A percentile compares a stretch with the other conserved stretches of the same genome.
phyloP scores from a whole-genome alignment of 2,113 vertebrate genomes.

The Trochalopteron elliotii region DNA sequence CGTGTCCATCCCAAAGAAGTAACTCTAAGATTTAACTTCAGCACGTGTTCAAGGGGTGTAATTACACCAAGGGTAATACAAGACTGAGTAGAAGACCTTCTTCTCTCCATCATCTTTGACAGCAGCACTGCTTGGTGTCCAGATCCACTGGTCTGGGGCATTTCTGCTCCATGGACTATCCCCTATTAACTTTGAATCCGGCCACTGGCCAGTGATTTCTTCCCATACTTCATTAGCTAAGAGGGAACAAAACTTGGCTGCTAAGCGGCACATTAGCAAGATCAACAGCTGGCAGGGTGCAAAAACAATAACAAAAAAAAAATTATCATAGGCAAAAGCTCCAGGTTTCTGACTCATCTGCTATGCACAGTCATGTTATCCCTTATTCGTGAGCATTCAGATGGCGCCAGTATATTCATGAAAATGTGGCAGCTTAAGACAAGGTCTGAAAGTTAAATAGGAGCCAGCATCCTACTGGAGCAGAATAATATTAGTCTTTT shows the following conservation, averaged over 20 bases:
- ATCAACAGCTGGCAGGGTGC: slow-evolving; percentile 55
- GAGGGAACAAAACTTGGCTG: slow-evolving; percentile 23
- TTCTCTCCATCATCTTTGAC: background rate
- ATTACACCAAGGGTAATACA: background rate
- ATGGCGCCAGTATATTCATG: slow-evolving; percentile 52
- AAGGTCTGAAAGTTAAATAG: slow-evolving; percentile 65
- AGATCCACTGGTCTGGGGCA: background rate
- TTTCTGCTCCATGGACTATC: background rate
- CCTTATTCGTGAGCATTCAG: slow-evolving; percentile 55
- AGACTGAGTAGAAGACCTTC: background rate
- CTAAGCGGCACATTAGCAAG: background rate
- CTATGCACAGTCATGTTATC: slow-evolving; percentile 64
- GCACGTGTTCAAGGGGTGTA: accelerated
- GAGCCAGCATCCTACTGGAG: background rate
- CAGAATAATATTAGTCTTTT: slow-evolving; percentile 32
- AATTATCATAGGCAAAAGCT: slow-evolving; percentile 13
- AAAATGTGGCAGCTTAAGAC: slow-evolving; percentile 59
- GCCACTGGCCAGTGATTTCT: background rate
- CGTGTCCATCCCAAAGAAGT: background rate
- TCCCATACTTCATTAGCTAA: slow-evolving; percentile 4
- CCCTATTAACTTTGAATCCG: background rate
- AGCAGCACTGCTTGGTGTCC: background rate
- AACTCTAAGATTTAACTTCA: background rate
- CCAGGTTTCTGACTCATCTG: slow-evolving; percentile 32
- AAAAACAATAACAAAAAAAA: slow-evolving; percentile 56